Evolutionary conservation across 2,113 vertebrate genomes (phyloP), one percentile per base, ranked within the genome.

Genomic region (Apistogramma diplotaenia): DNA sequence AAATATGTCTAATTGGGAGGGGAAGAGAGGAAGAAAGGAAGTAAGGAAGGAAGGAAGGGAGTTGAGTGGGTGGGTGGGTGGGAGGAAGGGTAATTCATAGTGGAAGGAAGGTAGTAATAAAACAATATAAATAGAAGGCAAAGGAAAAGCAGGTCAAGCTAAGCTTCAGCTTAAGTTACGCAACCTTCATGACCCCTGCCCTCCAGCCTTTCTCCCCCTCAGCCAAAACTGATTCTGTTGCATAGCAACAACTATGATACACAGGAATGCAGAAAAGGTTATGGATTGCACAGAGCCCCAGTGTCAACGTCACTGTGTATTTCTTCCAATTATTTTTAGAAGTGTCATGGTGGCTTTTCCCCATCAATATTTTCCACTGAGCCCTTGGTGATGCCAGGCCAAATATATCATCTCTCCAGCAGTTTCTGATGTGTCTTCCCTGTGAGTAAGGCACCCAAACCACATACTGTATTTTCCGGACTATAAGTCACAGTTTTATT

Each of bases 1-100:
- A 73, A 85, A 92, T 89, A 88, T 46, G 79, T 86, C 78, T 84
- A 90, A 90, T 89, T 89, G 79, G 70, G 77, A 92, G 80, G 73
- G 81, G 74, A 83, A 88, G 65, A 53, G 46, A 73, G 76, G 73
- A 23, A 83, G 76, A 59, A 57, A 84, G 85, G 79, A 59, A 89
- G 91, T 27, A 75, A 90, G 87, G 80, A 86, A 87, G 60, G 80
- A 72, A 83, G 87, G 85, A 27, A 74, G 78, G 84, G 11, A 82
- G 76, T 73, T 77, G 25, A 51, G 87, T 72, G 62, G 76, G 78
- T 79, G 57, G 76, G 83, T 35, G 74, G 74, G 49, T 54, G 57
- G 49, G 27, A 76, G 58, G 76, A 29, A 67, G 46, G 74, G 82
- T 49, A 82, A 46, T 57, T 79, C 10, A 29, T 25, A 70, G 33